Percentiles rank a stretch among this genome's conserved stretches.
phyloP scores from a whole-genome alignment of 2,113 vertebrate genomes.

The Spea bombifrons region DNA sequence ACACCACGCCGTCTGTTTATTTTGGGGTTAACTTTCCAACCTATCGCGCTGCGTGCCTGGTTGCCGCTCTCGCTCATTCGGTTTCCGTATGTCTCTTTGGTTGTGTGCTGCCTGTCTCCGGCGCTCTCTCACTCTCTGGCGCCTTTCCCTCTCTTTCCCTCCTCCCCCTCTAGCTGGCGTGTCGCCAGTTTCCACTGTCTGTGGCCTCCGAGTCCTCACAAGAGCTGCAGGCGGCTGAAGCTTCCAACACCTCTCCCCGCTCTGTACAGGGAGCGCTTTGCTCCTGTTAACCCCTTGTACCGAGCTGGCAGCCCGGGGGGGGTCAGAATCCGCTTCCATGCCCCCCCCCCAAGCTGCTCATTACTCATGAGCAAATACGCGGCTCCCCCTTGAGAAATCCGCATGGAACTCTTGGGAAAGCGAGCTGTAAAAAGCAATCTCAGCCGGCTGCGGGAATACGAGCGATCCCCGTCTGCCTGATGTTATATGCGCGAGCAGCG shows the following conservation, averaged over 20 bases:
- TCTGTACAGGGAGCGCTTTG: conserved; percentile 36
- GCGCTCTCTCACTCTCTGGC: conserved; percentile 18
- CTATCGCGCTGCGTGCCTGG: background rate
- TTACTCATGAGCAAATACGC: conserved; percentile 1
- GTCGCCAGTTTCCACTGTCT: conserved; percentile 45
- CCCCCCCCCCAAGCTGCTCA: background rate
- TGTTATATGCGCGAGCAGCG: background rate
- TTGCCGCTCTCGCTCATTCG: background rate
- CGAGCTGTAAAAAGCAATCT: background rate
- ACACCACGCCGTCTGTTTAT: no score
- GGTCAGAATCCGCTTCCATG: conserved; percentile 17
- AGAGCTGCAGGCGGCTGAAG: conserved; percentile 47
- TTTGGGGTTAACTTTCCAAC: background rate
- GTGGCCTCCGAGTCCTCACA: conserved; percentile 42
- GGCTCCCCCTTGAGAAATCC: conserved; percentile 3
- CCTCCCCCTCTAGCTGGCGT: conserved; percentile 33
- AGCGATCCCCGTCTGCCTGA: background rate
- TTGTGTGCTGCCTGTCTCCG: no score
- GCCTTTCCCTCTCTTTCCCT: conserved; percentile 18
- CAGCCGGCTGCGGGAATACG: conserved; percentile 1
- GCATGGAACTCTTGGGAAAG: background rate
- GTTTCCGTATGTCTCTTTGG: background rate
- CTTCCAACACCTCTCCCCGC: conserved; percentile 45
- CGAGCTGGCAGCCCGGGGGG: conserved; percentile 34
- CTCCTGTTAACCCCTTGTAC: conserved; percentile 44